Percentiles rank a stretch among this genome's conserved stretches.
phyloP scores from a whole-genome alignment of 2,797 vertebrate genomes.

The Sebastes elongatus region DNA sequence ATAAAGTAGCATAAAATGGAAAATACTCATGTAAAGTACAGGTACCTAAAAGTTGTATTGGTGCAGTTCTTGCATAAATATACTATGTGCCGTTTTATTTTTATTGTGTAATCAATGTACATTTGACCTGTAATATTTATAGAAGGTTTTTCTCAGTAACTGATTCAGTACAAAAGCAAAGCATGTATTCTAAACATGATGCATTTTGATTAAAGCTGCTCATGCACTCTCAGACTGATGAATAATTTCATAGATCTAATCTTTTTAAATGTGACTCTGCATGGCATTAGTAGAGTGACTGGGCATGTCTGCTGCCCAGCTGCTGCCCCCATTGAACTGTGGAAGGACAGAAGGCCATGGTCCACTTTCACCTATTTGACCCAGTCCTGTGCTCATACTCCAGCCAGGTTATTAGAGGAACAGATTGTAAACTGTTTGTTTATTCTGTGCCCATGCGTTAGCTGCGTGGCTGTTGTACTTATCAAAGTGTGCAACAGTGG shows the following conservation, averaged over 20 bases:
- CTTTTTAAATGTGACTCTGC: neutral
- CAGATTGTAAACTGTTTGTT: conserved; percentile 33
- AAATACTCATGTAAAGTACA: too few relatives aligned
- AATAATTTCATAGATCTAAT: neutral
- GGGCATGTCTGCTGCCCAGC: conserved; percentile 12
- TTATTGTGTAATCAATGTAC: too few relatives aligned
- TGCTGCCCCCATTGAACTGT: conserved; percentile 19
- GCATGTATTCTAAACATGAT: neutral
- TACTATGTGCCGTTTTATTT: too few relatives aligned
- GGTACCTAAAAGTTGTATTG: too few relatives aligned
- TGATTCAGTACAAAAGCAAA: neutral
- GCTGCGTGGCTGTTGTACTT: conserved; percentile 1
- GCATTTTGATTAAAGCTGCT: neutral
- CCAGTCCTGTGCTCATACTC: neutral
- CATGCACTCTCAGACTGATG: neutral
- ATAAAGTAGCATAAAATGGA: too few relatives aligned
- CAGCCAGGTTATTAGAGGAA: neutral
- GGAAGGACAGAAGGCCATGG: conserved; percentile 19
- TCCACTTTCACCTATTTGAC: conserved; percentile 36
- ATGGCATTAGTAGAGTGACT: neutral
- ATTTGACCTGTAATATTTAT: neutral
- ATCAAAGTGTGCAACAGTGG: neutral
- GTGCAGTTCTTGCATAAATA: too few relatives aligned
- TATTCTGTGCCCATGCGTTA: conserved; percentile 27
- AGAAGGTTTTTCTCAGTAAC: too few relatives aligned